Conservation (phyloP, 2,888 invertebrate genomes). For the Odontocolon sp. region DNA sequence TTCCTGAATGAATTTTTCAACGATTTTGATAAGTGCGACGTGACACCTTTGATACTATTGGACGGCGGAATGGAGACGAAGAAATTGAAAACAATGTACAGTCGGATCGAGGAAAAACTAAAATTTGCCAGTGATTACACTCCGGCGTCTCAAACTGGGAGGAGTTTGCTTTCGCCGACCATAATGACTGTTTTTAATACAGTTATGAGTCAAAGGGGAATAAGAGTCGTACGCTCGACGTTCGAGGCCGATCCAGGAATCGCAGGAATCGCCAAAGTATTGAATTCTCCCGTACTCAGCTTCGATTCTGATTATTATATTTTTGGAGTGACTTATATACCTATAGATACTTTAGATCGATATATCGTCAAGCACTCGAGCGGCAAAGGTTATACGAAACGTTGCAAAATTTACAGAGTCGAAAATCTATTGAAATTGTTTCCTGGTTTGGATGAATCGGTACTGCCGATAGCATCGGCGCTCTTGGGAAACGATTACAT, state of each 20-base stretch:
- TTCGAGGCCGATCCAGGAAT: constrained; percentile 96
- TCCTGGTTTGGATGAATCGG: constrained; percentile 85
- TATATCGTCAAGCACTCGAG: constrained; percentile 71
- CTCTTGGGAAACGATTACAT: constrained; percentile 96
- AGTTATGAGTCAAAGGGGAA: constrained; percentile 85
- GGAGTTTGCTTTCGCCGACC: constrained; percentile 88
- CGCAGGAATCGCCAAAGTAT: constrained; percentile 88
- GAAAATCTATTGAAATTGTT: constrained; percentile 87
- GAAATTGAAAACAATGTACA: constrained; percentile 86
- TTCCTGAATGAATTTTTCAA: constrained; percentile 86
- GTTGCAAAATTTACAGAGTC: constrained; percentile 88
- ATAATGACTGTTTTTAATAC: constrained; percentile 89
- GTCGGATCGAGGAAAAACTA: constrained; percentile 84
- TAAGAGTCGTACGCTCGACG: constrained; percentile 88
- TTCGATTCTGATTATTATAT: constrained; percentile 97
- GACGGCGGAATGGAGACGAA: constrained; percentile 90
- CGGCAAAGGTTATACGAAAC: constrained; percentile 79
- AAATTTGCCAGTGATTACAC: constrained; percentile 81
- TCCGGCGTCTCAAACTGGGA: constrained; percentile 82
- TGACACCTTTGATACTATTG: constrained; percentile 88
- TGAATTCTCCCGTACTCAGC: constrained; percentile 93
- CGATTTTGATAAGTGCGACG: constrained; percentile 86
- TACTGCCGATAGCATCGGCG: constrained; percentile 89
- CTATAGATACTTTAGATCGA: constrained; percentile 86
- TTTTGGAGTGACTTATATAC: constrained; percentile 91